Base-by-base conservation (phyloP, 2,888 invertebrate species). In the Odontocerum albicorne region DNA sequence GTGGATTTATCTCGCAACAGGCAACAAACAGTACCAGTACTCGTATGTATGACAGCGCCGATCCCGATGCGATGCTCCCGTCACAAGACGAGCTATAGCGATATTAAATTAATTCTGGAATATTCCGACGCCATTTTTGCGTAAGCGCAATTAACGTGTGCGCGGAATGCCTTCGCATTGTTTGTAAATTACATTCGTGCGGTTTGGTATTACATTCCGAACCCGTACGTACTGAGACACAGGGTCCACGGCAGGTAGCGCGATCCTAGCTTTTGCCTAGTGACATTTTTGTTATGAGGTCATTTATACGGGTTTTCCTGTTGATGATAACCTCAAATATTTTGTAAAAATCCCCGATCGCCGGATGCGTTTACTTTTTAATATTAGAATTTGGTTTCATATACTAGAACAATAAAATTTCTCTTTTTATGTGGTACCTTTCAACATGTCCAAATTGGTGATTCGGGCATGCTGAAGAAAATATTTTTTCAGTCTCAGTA, bases 61-160 rank as follows among this genome's bases (percentile, higher is more conserved):
- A n/a, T n/a, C n/a, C n/a, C n/a, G n/a, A n/a, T n/a, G n/a, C 27
- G 50, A 43, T 43, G 43, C 16, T 40, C 42, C 19, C 50, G 27
- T 43, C 43, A 43, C 32, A 49, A 50, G 50, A 50, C 16, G 17
- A 21, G 35, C 42, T n/a, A n/a, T n/a, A 33, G 43, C 43, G 22
- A 50, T 43, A 50, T 50, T 21, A 50, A 50, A 43, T 50, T 43
- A 43, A 43, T 50, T 50, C 27, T 22, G 32, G 22, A 43, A 27
- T 13, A 19, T 13, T 15, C 43, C 40, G 36, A 21, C 50, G 50
- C 43, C 50, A 50, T 50, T 43, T 42, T 43, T 36, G 20, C 49
- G 42, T 20, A 22, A 31, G 40, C n/a, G 27, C 38, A 31, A 31
- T 17, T 38, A 16, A 45, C 4, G 17, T 12, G 21, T 38, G 27